A percentile compares a stretch with the other conserved stretches of the same genome.
Evolutionary conservation across 1,140 invertebrate species (phyloP).

Genomic region (honey bee (Apis mellifera)): DNA sequence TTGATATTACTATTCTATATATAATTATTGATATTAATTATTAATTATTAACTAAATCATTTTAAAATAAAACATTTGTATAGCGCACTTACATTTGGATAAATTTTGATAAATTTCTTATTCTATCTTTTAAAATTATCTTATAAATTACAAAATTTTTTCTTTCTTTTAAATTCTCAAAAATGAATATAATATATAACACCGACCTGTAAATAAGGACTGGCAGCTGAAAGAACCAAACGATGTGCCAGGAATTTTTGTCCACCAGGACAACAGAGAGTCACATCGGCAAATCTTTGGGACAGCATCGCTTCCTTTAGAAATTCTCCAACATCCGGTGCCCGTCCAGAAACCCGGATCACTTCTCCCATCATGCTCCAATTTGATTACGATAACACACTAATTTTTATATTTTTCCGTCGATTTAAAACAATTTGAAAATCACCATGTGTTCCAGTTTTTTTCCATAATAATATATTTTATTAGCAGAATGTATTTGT

Average conservation of each 20-base stretch:
- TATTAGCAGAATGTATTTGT: not conserved
- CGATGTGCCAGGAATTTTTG: constrained; percentile 78
- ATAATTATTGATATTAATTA: not conserved
- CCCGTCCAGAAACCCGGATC: constrained; percentile 61
- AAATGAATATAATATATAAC: not conserved
- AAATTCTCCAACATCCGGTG: constrained; percentile 69
- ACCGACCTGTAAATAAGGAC: constrained; percentile 75
- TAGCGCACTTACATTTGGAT: not conserved
- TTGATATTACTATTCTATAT: not conserved
- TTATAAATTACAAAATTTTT: no score
- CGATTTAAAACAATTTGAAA: not conserved
- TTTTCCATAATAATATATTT: not conserved
- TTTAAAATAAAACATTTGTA: not conserved
- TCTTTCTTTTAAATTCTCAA: not conserved
- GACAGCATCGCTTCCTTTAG: constrained; percentile 73
- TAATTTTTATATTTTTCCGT: not conserved
- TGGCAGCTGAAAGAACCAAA: constrained; percentile 75
- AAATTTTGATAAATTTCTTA: not conserved
- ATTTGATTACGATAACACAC: not conserved
- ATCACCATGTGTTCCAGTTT: not conserved
- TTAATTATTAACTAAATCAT: not conserved
- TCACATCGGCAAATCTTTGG: constrained; percentile 75
- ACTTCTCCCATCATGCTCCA: constrained; percentile 54
- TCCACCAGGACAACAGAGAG: constrained; percentile 73
- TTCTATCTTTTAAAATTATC: not conserved